A percentile compares a stretch with the other conserved stretches of the same genome.
Evolutionary conservation across 2,797 vertebrate species (phyloP).

Genomic region (Hafferia zeledoni): DNA sequence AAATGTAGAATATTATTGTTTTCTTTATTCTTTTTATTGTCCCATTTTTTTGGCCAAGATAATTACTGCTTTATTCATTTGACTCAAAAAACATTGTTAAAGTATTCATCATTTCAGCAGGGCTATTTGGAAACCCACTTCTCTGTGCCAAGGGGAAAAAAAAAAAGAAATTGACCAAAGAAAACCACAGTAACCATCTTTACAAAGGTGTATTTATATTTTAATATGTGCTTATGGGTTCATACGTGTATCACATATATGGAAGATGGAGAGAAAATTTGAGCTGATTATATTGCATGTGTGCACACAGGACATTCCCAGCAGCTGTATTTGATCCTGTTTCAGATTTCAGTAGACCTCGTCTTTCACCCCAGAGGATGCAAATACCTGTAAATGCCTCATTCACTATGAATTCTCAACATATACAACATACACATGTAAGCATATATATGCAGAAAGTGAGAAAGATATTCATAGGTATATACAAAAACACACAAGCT

Average conservation of each 20-base stretch:
- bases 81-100: conserved; percentile 60
- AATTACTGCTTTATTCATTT: conserved; percentile 59
- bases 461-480: not conserved
- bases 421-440: rapidly evolving
- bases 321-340: not conserved
- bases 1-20: conserved; percentile 33
- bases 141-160: conserved; percentile 37
- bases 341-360: not conserved
- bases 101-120: conserved; percentile 69
- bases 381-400: not conserved
- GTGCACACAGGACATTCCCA: not conserved
- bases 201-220: conserved; percentile 14
- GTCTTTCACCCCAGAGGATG: not conserved
- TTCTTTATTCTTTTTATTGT: conserved; percentile 51
- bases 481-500: not conserved
- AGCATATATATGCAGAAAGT: not conserved
- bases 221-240: not conserved
- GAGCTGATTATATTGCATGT: not conserved
- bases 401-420: not conserved
- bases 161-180: conserved; percentile 26
- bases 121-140: conserved; percentile 68
- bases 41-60: conserved; percentile 30
- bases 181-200: conserved; percentile 31
- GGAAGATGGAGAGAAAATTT: not conserved
- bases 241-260: not conserved